Evolutionary conservation across 1,140 invertebrate species (phyloP), one percentile per base, ranked within the genome.

Genomic region (Scaptomyza hsui): DNA sequence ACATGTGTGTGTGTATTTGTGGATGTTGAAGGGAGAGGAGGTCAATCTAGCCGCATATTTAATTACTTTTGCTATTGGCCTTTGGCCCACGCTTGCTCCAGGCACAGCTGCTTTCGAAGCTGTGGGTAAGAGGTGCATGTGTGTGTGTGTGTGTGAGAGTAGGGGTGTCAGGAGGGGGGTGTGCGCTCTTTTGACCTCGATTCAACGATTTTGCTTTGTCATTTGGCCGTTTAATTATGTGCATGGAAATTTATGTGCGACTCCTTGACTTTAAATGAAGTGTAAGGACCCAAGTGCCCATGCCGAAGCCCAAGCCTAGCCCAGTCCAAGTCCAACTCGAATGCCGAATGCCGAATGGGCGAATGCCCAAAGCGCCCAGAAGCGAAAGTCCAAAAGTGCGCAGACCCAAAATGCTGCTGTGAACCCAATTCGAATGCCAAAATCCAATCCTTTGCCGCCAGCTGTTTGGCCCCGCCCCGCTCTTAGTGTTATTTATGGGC

Each of bases 171-270:
- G 7, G 26, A 1, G 7, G 3, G 7, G 26, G 41, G 45, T 18
- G 60, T 12, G 13, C 18, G 2, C 19, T 15, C 69, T 85, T 74
- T 67, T 76, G 80, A 85, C 80, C 80, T 74, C 81, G 81, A 70
- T 75, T 78, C 71, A 77, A 85, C 77, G 81, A 86, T 88, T 88
- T 82, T 82, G 82, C 82, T 88, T 88, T 88, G 82, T 88, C 82
- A 88, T 88, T 86, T 68, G 82, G 60, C 53, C 79, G 83, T 88
- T 88, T 88, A 86, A 86, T 86, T 86, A 86, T 86, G 82, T 88
- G 83, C 82, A 88, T 88, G 78, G 75, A 78, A 88, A 88, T 88
- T 88, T 88, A 88, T 88, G 82, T 88, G 83, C 82, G 82, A 88
- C 78, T 86, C 67, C 82, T 88, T 86, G 71, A 88, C 78, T 88